Percentiles rank a stretch among this genome's conserved stretches.
Conservation (phyloP, 2,797 vertebrate species). For the Lutra lutra region DNA sequence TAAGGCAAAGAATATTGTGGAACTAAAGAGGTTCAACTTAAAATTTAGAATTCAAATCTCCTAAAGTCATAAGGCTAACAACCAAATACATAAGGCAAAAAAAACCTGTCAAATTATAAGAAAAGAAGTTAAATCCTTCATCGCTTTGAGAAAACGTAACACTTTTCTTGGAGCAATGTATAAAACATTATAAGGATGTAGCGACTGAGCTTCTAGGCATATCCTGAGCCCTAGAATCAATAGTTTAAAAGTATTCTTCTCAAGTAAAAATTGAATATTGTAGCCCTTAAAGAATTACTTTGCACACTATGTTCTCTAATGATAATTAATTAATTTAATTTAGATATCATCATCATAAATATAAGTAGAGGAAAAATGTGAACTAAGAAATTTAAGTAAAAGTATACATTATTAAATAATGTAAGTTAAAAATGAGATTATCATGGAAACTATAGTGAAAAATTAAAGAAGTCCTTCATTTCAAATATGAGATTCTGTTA, state of each 20-base stretch:
- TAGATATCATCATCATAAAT: background rate
- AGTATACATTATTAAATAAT: background rate
- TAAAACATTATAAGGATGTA: background rate
- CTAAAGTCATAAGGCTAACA: background rate
- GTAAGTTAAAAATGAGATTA: background rate
- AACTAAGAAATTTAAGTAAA: background rate
- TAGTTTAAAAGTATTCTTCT: background rate
- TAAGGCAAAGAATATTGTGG: background rate
- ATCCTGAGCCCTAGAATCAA: background rate
- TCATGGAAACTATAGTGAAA: background rate
- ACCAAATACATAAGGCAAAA: background rate
- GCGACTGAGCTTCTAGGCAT: background rate
- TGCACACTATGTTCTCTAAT: background rate
- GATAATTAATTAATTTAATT: background rate
- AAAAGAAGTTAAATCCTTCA: background rate
- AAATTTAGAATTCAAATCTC: background rate
- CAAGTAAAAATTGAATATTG: background rate
- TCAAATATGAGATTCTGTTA: background rate
- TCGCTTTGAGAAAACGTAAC: background rate
- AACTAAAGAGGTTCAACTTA: background rate
- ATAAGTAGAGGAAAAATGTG: background rate
- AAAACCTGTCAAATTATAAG: background rate
- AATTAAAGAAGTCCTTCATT: background rate
- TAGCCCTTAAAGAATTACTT: background rate
- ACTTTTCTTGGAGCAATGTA: background rate